phyloP scores from a whole-genome alignment of 2,113 vertebrate species.

The Triplophysa dalaica region DNA sequence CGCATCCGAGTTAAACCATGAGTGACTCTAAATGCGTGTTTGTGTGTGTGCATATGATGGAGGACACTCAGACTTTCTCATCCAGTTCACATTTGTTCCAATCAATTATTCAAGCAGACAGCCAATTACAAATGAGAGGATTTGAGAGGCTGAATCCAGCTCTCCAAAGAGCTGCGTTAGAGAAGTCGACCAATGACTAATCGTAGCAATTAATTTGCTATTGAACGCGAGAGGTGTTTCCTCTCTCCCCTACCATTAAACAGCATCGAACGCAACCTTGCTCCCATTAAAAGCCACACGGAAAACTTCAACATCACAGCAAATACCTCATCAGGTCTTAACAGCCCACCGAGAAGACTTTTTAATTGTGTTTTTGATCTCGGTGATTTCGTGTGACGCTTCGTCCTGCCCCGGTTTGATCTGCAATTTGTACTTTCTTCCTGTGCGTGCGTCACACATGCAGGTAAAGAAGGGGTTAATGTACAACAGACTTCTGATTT shows the following conservation, averaged over 20 bases:
- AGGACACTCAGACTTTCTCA: slow-evolving; percentile 79
- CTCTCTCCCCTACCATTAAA: slow-evolving; percentile 66
- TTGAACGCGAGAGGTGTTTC: slow-evolving; percentile 72
- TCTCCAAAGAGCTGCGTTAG: slow-evolving; percentile 76
- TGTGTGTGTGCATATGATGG: slow-evolving; percentile 68
- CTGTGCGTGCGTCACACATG: slow-evolving; percentile 47
- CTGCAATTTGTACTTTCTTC: slow-evolving; percentile 71
- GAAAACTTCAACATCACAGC: slow-evolving; percentile 10
- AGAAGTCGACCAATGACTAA: slow-evolving; percentile 75
- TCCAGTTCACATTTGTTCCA: slow-evolving; percentile 83
- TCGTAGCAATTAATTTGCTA: slow-evolving; percentile 78
- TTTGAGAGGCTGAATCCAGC: slow-evolving; percentile 74
- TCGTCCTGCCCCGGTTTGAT: slow-evolving; percentile 65
- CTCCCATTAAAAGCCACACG: slow-evolving; percentile 67
- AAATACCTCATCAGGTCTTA: slow-evolving; percentile 56
- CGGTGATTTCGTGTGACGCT: slow-evolving; percentile 68
- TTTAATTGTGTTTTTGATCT: slow-evolving; percentile 78
- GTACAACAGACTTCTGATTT: slow-evolving; percentile 56
- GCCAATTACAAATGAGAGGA: slow-evolving; percentile 80
- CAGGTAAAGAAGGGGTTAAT: slow-evolving; percentile 65
- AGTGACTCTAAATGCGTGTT: neutral
- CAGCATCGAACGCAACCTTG: slow-evolving; percentile 58
- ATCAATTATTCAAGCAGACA: slow-evolving; percentile 84
- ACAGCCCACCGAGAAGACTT: slow-evolving; percentile 68
- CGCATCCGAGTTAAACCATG: slow-evolving; percentile 6